Evolutionary conservation across 2,113 vertebrate species (phyloP).

Genomic region (Paraplagusia blochii): DNA sequence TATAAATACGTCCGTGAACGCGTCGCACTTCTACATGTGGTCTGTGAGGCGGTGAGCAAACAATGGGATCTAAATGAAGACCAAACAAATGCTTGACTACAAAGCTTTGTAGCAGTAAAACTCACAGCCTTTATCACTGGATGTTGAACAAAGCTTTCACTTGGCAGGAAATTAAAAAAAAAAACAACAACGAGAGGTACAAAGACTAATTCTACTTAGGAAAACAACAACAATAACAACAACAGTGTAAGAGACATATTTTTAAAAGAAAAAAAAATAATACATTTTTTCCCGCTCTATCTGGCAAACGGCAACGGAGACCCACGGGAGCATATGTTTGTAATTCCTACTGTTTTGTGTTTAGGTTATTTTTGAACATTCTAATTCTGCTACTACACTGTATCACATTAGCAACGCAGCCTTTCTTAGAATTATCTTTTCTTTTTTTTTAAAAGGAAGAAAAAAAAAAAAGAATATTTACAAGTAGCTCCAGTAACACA

Average conservation of each 20-base stretch:
- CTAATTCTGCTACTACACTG: constrained; percentile 71
- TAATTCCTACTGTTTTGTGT: constrained; percentile 75
- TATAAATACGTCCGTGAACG: constrained; percentile 52
- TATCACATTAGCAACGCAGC: constrained; percentile 70
- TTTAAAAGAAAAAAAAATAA: constrained; percentile 76
- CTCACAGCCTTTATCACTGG: constrained; percentile 73
- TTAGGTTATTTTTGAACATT: constrained; percentile 76
- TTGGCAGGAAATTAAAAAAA: constrained; percentile 77
- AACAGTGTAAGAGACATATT: constrained; percentile 77
- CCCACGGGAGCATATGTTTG: constrained; percentile 77
- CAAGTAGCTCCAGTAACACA: constrained; percentile 59
- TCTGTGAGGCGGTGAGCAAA: constrained; percentile 59
- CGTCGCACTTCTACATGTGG: constrained; percentile 49
- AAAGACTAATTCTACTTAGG: constrained; percentile 75
- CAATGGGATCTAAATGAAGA: constrained; percentile 75
- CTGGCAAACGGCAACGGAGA: constrained; percentile 66
- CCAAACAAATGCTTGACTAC: constrained; percentile 73
- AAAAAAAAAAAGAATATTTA: constrained; percentile 63
- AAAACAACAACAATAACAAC: constrained; percentile 66
- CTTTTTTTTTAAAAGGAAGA: constrained; percentile 23
- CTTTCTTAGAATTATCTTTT: constrained; percentile 61
- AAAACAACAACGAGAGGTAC: constrained; percentile 71
- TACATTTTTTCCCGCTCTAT: constrained; percentile 75
- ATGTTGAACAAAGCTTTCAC: constrained; percentile 77
- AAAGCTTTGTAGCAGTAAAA: constrained; percentile 73